phyloP scores from a whole-genome alignment of 2,797 vertebrate genomes.

The Coilia nasus region DNA sequence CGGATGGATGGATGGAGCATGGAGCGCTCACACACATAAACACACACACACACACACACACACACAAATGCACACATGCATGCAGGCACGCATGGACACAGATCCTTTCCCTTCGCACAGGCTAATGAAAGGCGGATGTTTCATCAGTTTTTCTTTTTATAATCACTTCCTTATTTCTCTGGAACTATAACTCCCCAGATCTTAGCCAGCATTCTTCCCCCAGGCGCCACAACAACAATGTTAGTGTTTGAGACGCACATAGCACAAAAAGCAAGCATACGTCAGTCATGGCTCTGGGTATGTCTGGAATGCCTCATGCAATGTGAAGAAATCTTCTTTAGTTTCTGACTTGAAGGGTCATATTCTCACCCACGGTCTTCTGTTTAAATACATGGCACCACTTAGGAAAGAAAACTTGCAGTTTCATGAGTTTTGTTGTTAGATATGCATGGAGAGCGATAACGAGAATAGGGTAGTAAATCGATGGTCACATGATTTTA shows the following conservation, averaged over 20 bases:
- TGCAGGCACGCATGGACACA: not conserved
- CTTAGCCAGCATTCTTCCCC: not conserved
- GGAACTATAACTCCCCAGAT: not conserved
- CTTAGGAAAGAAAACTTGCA: too few relatives aligned
- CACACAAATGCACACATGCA: too few relatives aligned
- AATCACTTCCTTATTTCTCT: not conserved
- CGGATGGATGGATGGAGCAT: too few relatives aligned
- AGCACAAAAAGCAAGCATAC: not conserved
- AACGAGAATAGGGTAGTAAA: too few relatives aligned
- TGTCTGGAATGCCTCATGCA: not conserved
- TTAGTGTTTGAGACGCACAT: not conserved
- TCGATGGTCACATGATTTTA: too few relatives aligned
- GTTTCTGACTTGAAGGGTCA: not conserved
- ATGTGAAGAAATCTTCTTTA: not conserved
- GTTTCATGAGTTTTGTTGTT: too few relatives aligned
- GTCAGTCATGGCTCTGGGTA: not conserved
- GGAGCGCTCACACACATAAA: too few relatives aligned
- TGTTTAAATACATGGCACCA: not conserved
- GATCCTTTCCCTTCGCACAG: not conserved
- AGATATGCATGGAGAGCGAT: too few relatives aligned
- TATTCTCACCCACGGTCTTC: not conserved
- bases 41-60: too few relatives aligned
- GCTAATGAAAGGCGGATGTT: not conserved
- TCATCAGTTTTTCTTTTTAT: not conserved
- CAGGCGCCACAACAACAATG: not conserved